Percentiles rank a stretch among this genome's conserved stretches.
These are phyloP conservation scores for Nannoperca australis DNA, from an alignment of 2,797 vertebrate species.

Conservation along the genomic window DNA sequence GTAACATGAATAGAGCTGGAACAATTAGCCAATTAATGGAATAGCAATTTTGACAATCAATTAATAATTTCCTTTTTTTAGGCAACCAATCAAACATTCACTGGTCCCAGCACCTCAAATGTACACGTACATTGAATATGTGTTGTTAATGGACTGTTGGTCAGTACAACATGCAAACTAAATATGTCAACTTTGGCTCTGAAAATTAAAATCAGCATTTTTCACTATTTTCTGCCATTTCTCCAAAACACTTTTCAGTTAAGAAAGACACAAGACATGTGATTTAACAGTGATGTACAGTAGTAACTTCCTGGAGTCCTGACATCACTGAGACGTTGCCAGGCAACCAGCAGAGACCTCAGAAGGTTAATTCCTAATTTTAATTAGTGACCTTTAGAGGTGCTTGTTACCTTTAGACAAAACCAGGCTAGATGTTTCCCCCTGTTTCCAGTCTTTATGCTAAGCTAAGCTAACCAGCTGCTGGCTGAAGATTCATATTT, in stretches of 20 bases:
- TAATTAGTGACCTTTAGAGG: neutral
- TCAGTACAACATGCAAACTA: neutral
- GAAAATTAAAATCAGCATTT: no score
- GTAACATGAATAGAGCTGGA: neutral
- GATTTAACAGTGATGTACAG: neutral
- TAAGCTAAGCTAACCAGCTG: neutral
- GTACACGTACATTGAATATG: neutral
- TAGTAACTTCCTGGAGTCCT: neutral
- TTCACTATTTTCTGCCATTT: neutral
- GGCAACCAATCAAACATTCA: neutral
- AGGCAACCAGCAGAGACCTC: neutral
- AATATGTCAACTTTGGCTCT: neutral
- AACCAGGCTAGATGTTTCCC: no score
- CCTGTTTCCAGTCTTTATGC: neutral
- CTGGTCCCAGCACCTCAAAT: neutral
- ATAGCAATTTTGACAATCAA: neutral
- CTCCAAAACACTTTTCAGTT: no score
- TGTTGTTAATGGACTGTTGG: neutral
- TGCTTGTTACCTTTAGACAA: no score
- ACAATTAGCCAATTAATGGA: neutral
- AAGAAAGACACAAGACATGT: neutral
- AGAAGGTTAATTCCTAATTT: neutral
- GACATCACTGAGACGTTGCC: neutral
- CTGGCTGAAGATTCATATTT: neutral
- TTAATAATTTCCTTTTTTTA: neutral